Percentiles rank a stretch among this genome's conserved stretches.
These are phyloP conservation scores for pig (Sus scrofa) DNA, from an alignment of 2,113 vertebrate genomes.

Conservation along the genomic window DNA sequence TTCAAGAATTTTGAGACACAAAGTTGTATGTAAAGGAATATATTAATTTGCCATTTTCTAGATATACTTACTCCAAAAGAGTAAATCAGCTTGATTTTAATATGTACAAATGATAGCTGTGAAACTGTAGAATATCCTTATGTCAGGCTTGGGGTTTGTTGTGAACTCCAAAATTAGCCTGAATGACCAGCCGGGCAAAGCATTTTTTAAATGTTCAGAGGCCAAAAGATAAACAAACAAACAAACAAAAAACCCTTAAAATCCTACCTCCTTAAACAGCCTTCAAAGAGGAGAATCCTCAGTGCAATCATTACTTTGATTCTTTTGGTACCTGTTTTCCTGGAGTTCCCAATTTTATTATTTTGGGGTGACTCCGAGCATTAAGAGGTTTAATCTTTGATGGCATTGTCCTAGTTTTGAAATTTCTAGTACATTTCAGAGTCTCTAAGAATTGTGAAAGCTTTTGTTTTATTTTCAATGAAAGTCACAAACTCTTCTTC, in stretches of 20 bases:
- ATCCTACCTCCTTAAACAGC: conserved; percentile 84
- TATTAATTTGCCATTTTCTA: conserved; percentile 80
- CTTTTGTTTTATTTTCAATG: conserved; percentile 73
- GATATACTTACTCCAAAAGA: conserved; percentile 76
- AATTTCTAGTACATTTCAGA: conserved; percentile 77
- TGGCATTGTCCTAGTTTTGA: conserved; percentile 76
- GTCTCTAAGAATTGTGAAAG: conserved; percentile 66
- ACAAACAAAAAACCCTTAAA: conserved; percentile 55
- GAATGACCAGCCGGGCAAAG: conserved; percentile 78
- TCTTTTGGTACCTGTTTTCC: conserved; percentile 71
- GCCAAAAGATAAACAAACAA: conserved; percentile 78
- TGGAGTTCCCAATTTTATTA: conserved; percentile 57
- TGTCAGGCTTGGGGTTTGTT: conserved; percentile 69
- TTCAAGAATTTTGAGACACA: conserved; percentile 74
- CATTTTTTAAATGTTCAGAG: conserved; percentile 77
- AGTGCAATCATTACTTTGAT: conserved; percentile 76
- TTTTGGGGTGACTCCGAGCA: conserved; percentile 63
- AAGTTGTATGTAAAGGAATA: conserved; percentile 77
- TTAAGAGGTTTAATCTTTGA: conserved; percentile 71
- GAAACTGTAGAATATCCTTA: conserved; percentile 75
- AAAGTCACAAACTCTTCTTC: conserved; percentile 71
- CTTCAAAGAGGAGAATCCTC: conserved; percentile 78
- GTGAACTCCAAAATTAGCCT: conserved; percentile 73
- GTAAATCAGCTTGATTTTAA: conserved; percentile 78
- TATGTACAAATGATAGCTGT: conserved; percentile 79